phyloP scores from a whole-genome alignment of 2,797 vertebrate genomes.

The Toxotes lorentzi region DNA sequence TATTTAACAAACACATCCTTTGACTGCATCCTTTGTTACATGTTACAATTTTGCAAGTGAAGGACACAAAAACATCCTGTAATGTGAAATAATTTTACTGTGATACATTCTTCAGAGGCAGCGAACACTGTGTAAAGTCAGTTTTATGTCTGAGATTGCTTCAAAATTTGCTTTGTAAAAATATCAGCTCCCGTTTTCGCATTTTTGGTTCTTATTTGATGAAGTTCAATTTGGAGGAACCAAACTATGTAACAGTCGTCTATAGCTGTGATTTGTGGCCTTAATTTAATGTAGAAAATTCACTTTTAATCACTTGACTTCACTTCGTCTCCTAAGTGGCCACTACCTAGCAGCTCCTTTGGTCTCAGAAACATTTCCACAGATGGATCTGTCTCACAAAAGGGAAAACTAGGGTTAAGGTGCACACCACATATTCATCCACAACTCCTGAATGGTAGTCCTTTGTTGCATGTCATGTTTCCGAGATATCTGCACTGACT shows the following conservation, averaged over 20 bases:
- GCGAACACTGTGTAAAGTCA: background rate
- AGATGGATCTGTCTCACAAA: background rate
- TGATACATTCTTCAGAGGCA: background rate
- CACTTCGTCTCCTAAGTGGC: no score
- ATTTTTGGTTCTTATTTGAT: background rate
- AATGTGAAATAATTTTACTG: constrained; percentile 4
- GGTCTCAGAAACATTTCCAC: background rate
- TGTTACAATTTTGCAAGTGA: background rate
- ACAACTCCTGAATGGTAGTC: background rate
- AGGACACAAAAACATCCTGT: constrained; percentile 4
- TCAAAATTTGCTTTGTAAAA: no score
- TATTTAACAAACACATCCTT: constrained; percentile 21
- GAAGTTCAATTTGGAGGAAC: background rate
- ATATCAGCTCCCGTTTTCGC: background rate
- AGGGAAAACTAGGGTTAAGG: background rate
- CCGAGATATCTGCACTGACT: background rate
- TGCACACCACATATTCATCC: no score
- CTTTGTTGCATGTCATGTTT: background rate
- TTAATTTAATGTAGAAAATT: background rate
- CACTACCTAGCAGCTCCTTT: background rate
- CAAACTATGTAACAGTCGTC: background rate
- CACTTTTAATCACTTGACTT: background rate
- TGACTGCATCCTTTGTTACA: constrained; percentile 9
- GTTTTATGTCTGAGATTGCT: no score
- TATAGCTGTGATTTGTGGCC: background rate